Evolutionary conservation across 1,140 invertebrate genomes (phyloP), one percentile per base, ranked within the genome.

Genomic region (Bombus sylvicola): DNA sequence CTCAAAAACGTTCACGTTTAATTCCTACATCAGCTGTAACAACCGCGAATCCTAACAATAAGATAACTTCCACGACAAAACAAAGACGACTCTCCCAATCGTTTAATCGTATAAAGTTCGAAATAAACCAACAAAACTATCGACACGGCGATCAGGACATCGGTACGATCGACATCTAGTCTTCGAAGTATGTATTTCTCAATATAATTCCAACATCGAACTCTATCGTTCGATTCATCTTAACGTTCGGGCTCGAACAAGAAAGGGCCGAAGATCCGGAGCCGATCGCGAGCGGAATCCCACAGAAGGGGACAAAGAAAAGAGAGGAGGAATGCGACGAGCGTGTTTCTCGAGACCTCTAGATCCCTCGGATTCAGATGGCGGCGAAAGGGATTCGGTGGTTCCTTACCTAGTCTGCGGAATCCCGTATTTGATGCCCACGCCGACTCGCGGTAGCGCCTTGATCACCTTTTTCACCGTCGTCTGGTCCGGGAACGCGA

Each of bases 381-480:
- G 85, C 73, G 74, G 71, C 76, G 74, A 85, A 73, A 80, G 66
- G 79, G 87, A 57, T 86, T 71, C 59, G 59, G 10, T 62, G 59
- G 59, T 62, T 85, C 94, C 96, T 96, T 95, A 98, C 97, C 98
- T 97, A 83, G 98, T 99, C 96, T 99, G 99, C 43, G 98, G 98
- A 91, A 99, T 98, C 87, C 99, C 99, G 94, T 99, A 99, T 95
- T 99, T 99, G 95, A 99, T 99, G 89, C 99, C 99, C 59, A 99
- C 99, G n/a, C 99, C 99, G 87, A 99, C 99, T 79, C 98, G 96
- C 2, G 99, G 99, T 88, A 99, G 95, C 1, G 98, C 98, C 95
- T 99, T 99, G 94, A 99, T 99, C 81, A 99, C 99, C 95, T 99
- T 99, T 96, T 99, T 99, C 91, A 99, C 99, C 59, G 98, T 99